These are phyloP conservation scores for Amaurobius ferox DNA, from an alignment of 2,888 invertebrate genomes.

Conservation along the genomic window DNA sequence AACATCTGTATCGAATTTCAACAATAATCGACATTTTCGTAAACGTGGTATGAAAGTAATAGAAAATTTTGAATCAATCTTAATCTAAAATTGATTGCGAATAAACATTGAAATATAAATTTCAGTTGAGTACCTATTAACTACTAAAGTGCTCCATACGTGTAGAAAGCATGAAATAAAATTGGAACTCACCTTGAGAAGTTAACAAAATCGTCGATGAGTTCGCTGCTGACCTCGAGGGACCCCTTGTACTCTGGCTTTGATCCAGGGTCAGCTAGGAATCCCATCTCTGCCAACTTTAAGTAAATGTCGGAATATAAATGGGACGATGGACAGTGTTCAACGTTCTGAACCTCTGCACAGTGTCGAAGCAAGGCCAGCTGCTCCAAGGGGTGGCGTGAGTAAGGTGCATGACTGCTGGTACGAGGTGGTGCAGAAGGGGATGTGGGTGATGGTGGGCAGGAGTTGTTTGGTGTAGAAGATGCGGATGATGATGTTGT, in stretches of 20 bases:
- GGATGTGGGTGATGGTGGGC: constrained; percentile 21
- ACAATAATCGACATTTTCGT: too few species aligned
- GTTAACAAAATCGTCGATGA: constrained; percentile 47
- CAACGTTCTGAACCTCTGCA: constrained; percentile 53
- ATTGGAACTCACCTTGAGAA: constrained; percentile 44
- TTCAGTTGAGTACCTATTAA: too few species aligned
- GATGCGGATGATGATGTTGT: not conserved
- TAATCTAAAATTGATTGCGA: too few species aligned
- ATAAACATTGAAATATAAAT: too few species aligned
- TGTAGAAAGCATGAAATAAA: too few species aligned
- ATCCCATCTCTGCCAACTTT: constrained; percentile 40
- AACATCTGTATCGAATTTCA: too few species aligned
- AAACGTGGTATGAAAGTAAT: too few species aligned
- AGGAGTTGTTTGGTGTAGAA: constrained; percentile 32
- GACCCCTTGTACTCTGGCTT: constrained; percentile 65
- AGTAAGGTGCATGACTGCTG: constrained; percentile 24
- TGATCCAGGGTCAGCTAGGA: constrained; percentile 35
- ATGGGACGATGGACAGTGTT: constrained; percentile 36
- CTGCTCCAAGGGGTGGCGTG: constrained; percentile 62
- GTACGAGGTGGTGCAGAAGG: constrained; percentile 8
- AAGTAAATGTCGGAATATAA: constrained; percentile 42
- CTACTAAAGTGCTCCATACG: too few species aligned
- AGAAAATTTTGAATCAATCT: too few species aligned
- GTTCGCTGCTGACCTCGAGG: constrained; percentile 56
- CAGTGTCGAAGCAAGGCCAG: constrained; percentile 54